phyloP scores from a whole-genome alignment of 37 sponge, comb jelly and placozoan species.

The Bolinopsis microptera region DNA sequence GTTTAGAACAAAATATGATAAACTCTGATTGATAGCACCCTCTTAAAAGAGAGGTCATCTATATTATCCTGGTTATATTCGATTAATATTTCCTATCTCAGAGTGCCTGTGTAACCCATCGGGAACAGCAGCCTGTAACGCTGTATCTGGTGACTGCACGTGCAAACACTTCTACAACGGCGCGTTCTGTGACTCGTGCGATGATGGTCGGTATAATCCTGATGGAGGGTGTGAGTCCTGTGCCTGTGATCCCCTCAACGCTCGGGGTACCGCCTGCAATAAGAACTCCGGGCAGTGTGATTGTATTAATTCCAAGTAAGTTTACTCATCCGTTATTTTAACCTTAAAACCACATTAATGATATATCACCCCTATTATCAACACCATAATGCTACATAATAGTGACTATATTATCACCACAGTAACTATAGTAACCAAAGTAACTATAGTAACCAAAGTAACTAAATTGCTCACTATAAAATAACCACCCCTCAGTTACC shows the following conservation, averaged over 20 bases:
- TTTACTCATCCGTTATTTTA: no score
- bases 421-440: background rate
- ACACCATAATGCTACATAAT: no score
- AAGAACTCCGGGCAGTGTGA: background rate
- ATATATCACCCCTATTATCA: no score
- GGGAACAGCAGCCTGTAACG: background rate
- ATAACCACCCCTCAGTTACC: background rate
- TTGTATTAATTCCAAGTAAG: background rate
- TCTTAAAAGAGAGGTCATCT: no score
- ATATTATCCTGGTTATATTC: no score
- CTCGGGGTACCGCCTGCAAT: background rate
- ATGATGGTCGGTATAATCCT: background rate
- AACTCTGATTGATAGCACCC: no score
- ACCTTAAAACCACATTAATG: no score
- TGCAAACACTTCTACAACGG: background rate
- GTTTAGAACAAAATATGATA: no score
- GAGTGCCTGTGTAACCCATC: background rate
- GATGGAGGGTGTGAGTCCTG: background rate
- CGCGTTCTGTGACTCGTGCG: background rate
- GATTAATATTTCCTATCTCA: background rate
- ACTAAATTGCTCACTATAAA: background rate
- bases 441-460: background rate
- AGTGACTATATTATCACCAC: background rate
- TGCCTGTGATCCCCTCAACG: conserved; percentile 48
- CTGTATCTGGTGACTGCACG: background rate